Percentiles rank a stretch among this genome's conserved stretches.
phyloP scores from a whole-genome alignment of 2,888 invertebrate species.

The Colletes collaris region DNA sequence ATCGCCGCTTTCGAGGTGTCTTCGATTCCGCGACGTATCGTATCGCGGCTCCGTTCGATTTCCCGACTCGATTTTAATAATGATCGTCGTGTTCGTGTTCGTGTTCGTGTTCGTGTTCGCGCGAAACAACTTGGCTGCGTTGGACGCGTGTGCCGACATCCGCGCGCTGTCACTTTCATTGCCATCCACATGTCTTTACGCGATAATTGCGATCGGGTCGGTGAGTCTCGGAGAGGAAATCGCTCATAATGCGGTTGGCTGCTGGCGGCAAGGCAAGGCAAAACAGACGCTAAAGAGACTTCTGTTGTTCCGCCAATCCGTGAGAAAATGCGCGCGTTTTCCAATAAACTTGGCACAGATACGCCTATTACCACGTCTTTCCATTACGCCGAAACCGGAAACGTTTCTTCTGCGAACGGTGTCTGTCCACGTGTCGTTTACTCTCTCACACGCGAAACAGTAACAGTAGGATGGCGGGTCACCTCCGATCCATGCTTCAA shows the following conservation, averaged over 20 bases:
- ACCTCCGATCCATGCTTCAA: too few relatives aligned
- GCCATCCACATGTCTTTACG: slow-evolving; percentile 68
- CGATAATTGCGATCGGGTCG: slow-evolving; percentile 64
- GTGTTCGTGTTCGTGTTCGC: too few relatives aligned
- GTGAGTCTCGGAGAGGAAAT: slow-evolving; percentile 51
- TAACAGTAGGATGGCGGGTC: too few relatives aligned
- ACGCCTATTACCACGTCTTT: slow-evolving; percentile 7
- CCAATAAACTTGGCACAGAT: slow-evolving; percentile 33
- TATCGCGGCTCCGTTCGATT: slow-evolving; percentile 5
- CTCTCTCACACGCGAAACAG: too few relatives aligned
- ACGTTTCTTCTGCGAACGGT: background rate
- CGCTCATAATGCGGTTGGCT: slow-evolving; percentile 31
- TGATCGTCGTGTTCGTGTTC: too few relatives aligned
- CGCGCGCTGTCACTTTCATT: slow-evolving; percentile 70
- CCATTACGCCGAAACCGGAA: slow-evolving; percentile 3
- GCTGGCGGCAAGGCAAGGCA: slow-evolving; percentile 25
- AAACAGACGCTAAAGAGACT: background rate
- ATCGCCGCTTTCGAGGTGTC: background rate
- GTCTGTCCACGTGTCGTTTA: background rate
- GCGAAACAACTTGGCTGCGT: slow-evolving; percentile 9
- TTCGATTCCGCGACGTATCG: background rate
- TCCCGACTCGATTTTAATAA: background rate
- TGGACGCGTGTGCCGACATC: slow-evolving; percentile 24
- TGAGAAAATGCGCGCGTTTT: slow-evolving; percentile 33
- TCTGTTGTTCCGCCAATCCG: slow-evolving; percentile 28